Evolutionary conservation across 2,888 invertebrate genomes (phyloP).

Genomic region (Cynaeus angustus): DNA sequence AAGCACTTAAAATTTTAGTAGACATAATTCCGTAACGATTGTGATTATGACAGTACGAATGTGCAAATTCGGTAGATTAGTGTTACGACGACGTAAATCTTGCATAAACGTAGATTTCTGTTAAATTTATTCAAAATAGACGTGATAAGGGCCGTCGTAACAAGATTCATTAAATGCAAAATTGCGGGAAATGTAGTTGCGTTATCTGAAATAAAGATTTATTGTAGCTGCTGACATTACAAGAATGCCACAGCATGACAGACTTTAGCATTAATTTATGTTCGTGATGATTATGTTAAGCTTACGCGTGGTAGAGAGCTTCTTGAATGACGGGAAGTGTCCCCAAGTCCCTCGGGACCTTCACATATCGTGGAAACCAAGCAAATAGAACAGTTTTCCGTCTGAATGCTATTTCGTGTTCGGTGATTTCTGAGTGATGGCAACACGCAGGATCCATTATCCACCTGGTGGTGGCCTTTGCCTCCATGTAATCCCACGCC

Average conservation of each 20-base stretch:
- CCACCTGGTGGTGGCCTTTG: slow-evolving; percentile 59
- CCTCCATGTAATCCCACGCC: slow-evolving; percentile 61
- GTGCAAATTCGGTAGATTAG: slow-evolving; percentile 2
- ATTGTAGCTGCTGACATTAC: background rate
- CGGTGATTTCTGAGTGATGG: slow-evolving; percentile 64
- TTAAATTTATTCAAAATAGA: background rate
- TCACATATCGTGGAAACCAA: slow-evolving; percentile 33
- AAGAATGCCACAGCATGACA: background rate
- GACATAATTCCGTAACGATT: background rate
- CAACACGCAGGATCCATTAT: slow-evolving; percentile 67
- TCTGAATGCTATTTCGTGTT: slow-evolving; percentile 66
- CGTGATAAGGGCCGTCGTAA: background rate
- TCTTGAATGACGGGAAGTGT: slow-evolving; percentile 22
- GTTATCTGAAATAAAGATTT: background rate
- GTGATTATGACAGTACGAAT: slow-evolving; percentile 5
- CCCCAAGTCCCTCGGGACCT: slow-evolving; percentile 35
- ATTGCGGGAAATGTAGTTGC: background rate
- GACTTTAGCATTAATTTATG: background rate
- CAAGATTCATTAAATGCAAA: background rate
- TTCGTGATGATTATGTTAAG: background rate
- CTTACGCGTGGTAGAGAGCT: background rate
- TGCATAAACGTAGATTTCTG: background rate
- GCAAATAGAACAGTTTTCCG: slow-evolving; percentile 57
- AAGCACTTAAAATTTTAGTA: slow-evolving; percentile 4
- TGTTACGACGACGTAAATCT: slow-evolving; percentile 6